phyloP scores from a whole-genome alignment of 2,888 invertebrate species.

The Dynastes grantii region DNA sequence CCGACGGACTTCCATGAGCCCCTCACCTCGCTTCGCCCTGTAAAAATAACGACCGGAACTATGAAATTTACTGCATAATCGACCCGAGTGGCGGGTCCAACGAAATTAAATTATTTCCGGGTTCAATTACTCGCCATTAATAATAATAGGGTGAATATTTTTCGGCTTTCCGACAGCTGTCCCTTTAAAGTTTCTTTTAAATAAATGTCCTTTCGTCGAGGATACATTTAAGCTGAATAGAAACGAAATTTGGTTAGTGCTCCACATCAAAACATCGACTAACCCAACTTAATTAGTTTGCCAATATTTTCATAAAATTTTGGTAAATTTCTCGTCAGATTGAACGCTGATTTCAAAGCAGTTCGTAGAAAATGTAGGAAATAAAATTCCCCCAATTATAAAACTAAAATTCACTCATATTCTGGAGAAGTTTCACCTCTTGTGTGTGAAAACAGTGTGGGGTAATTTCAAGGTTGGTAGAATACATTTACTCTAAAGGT shows the following conservation, averaged over 20 bases:
- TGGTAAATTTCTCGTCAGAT: too few relatives aligned
- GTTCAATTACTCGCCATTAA: slow-evolving; percentile 38
- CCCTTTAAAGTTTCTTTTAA: slow-evolving; percentile 17
- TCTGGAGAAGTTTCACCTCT: too few relatives aligned
- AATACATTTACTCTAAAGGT: too few relatives aligned
- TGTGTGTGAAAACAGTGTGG: too few relatives aligned
- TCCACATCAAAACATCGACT: too few relatives aligned
- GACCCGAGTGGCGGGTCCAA: slow-evolving; percentile 27
- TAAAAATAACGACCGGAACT: slow-evolving; percentile 46
- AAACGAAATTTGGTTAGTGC: not conserved
- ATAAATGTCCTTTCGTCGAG: slow-evolving; percentile 2
- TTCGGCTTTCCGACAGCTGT: slow-evolving; percentile 17
- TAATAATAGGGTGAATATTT: slow-evolving; percentile 30
- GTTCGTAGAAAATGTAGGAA: too few relatives aligned
- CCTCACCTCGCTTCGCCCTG: slow-evolving; percentile 15
- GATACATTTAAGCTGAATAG: not conserved
- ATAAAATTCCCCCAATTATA: too few relatives aligned
- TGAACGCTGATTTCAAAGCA: too few relatives aligned
- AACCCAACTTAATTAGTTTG: too few relatives aligned
- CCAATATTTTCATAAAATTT: too few relatives aligned
- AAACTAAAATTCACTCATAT: too few relatives aligned
- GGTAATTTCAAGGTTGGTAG: too few relatives aligned
- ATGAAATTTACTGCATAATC: slow-evolving; percentile 47
- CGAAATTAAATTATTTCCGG: slow-evolving; percentile 46
- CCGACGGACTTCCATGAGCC: slow-evolving; percentile 51